Evolutionary conservation across 1,140 invertebrate genomes (phyloP).

Genomic region (Ridgeia piscesae): DNA sequence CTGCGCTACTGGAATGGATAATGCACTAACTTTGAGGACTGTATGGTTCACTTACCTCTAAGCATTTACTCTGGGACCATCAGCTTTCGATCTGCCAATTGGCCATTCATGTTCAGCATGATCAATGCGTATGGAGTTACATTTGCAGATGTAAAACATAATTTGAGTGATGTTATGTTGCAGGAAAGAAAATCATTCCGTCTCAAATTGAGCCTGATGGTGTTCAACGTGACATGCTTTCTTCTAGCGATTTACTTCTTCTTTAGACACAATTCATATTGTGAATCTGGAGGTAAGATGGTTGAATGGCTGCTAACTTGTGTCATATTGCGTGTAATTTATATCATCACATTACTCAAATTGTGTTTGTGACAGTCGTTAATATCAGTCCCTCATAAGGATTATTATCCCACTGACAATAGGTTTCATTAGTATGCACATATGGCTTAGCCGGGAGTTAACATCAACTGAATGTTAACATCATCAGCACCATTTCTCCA

Average conservation of each 20-base stretch:
- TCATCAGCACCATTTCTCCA: too few species aligned
- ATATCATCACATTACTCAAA: background rate
- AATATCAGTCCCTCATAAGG: too few species aligned
- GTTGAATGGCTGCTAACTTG: background rate
- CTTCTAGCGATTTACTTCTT: conserved; percentile 84
- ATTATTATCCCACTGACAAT: too few species aligned
- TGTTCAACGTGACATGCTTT: conserved; percentile 77
- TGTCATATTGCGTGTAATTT: background rate
- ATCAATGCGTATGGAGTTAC: background rate
- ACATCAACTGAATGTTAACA: too few species aligned
- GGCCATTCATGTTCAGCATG: too few species aligned
- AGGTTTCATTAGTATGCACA: too few species aligned
- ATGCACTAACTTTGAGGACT: too few species aligned
- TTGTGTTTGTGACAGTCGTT: background rate
- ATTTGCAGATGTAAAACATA: background rate
- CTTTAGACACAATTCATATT: conserved; percentile 85
- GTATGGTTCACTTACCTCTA: too few species aligned
- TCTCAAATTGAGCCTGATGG: conserved; percentile 23
- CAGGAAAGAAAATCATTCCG: conserved; percentile 24
- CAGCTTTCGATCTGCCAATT: too few species aligned
- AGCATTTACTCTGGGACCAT: too few species aligned
- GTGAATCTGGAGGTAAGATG: conserved; percentile 83
- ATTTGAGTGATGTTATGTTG: background rate
- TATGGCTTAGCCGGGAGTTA: too few species aligned
- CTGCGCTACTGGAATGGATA: too few species aligned